A percentile compares a stretch with the other conserved stretches of the same genome.
These are phyloP conservation scores for Nephrocerus scutellatus DNA, from an alignment of 2,888 invertebrate genomes.

Conservation along the genomic window DNA sequence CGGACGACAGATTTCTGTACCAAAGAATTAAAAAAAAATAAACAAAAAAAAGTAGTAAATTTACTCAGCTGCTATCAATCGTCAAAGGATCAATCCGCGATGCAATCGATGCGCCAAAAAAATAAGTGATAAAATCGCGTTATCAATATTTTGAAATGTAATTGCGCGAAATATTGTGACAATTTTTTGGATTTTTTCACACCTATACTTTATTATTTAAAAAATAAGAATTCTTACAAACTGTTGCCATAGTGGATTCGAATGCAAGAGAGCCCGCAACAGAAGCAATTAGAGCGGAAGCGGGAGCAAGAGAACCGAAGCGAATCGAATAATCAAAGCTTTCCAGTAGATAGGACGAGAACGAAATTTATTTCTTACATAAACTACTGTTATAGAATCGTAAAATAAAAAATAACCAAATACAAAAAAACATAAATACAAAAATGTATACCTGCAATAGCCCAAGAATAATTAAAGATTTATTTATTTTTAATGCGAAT, in stretches of 20 bases:
- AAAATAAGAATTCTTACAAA: no score
- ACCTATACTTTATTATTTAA: no score
- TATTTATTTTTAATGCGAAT: conserved; percentile 7
- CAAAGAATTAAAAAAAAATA: conserved; percentile 15
- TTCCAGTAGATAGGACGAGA: conserved; percentile 24
- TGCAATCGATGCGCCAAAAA: no score
- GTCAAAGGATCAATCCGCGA: no score
- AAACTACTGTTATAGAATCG: no score
- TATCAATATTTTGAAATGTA: conserved; percentile 25
- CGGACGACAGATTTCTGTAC: no score
- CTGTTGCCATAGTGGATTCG: no score
- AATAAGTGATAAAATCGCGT: conserved; percentile 42
- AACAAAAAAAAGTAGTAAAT: conserved; percentile 22
- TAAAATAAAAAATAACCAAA: conserved; percentile 12
- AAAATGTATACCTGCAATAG: conserved; percentile 23
- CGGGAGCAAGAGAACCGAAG: conserved; percentile 27
- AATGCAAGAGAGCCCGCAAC: conserved; percentile 25
- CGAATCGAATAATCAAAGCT: conserved; percentile 22
- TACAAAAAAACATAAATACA: conserved; percentile 1
- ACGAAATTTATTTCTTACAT: conserved; percentile 12
- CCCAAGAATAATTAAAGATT: conserved; percentile 20
- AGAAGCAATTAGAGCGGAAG: conserved; percentile 11
- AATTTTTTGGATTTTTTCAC: conserved; percentile 25
- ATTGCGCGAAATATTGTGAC: conserved; percentile 17
- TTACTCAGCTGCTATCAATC: no score